Percentiles rank a stretch among this genome's conserved stretches.
phyloP scores from a whole-genome alignment of 2,888 invertebrate species.

The Hoplodrina ambigua region DNA sequence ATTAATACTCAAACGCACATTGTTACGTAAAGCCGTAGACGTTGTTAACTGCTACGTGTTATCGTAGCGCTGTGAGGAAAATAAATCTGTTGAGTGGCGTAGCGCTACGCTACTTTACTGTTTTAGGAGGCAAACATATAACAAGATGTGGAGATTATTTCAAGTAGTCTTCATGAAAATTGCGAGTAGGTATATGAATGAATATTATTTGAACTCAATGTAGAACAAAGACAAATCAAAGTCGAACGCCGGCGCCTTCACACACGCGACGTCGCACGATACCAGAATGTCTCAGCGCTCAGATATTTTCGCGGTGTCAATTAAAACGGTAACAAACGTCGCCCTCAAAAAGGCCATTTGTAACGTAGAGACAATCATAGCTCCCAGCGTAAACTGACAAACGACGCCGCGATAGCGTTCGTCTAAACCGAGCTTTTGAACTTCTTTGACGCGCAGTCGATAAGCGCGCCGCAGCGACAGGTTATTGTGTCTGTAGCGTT shows the following conservation, averaged over 20 bases:
- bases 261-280: slow-evolving; percentile 37
- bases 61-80: slow-evolving; percentile 36
- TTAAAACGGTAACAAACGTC: slow-evolving; percentile 79
- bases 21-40: slow-evolving; percentile 66
- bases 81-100: slow-evolving; percentile 37
- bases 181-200: slow-evolving; percentile 2
- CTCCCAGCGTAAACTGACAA: slow-evolving; percentile 86
- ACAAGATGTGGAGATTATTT: slow-evolving; percentile 32
- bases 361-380: slow-evolving; percentile 81
- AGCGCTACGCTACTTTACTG: slow-evolving; percentile 31
- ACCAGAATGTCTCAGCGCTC: slow-evolving; percentile 38
- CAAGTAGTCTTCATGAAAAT: slow-evolving; percentile 12
- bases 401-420: slow-evolving; percentile 82
- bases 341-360: slow-evolving; percentile 86
- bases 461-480: slow-evolving; percentile 79
- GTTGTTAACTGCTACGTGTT: slow-evolving; percentile 54
- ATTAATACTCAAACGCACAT: slow-evolving; percentile 85
- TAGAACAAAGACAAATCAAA: slow-evolving; percentile 59
- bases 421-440: slow-evolving; percentile 88
- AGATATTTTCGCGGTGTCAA: slow-evolving; percentile 75
- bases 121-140: slow-evolving; percentile 6
- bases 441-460: slow-evolving; percentile 88
- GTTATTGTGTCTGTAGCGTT: slow-evolving; percentile 74
- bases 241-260: slow-evolving; percentile 40
- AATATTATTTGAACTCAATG: slow-evolving; percentile 28